A percentile compares a stretch with the other conserved stretches of the same genome.
These are phyloP conservation scores for Cryptoprocta ferox DNA, from an alignment of 2,797 vertebrate species.

Conservation along the genomic window DNA sequence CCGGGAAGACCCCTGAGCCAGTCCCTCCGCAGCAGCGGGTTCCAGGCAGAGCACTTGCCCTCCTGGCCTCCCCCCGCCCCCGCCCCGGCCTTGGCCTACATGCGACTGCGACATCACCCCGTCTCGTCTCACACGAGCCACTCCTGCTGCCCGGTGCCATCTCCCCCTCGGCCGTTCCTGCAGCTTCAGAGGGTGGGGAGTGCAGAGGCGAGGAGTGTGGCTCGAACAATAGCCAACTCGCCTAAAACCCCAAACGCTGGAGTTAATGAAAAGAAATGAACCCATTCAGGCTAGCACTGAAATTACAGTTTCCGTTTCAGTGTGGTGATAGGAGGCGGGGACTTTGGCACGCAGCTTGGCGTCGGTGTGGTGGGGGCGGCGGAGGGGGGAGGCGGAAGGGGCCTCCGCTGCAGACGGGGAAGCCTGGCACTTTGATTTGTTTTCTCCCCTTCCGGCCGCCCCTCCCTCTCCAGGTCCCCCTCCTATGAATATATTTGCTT, in stretches of 20 bases:
- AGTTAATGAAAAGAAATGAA: neutral
- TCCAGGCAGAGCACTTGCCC: neutral
- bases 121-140: neutral
- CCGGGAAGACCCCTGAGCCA: neutral
- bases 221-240: neutral
- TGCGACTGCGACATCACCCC: neutral
- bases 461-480: neutral
- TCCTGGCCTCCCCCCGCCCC: accelerated
- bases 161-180: neutral
- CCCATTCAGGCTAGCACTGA: conserved; percentile 50
- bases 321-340: conserved; percentile 51
- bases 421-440: neutral
- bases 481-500: conserved; percentile 70
- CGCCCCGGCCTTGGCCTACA: conserved; percentile 3
- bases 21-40: neutral
- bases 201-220: neutral
- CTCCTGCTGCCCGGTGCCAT: accelerated
- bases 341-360: neutral
- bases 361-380: neutral
- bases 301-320: conserved; percentile 68
- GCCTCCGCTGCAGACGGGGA: neutral
- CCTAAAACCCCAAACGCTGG: neutral
- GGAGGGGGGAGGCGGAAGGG: neutral
- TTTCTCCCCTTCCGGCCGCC: neutral
- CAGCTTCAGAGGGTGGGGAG: neutral